phyloP scores from a whole-genome alignment of 2,888 invertebrate species.

The Pomacea canaliculata region DNA sequence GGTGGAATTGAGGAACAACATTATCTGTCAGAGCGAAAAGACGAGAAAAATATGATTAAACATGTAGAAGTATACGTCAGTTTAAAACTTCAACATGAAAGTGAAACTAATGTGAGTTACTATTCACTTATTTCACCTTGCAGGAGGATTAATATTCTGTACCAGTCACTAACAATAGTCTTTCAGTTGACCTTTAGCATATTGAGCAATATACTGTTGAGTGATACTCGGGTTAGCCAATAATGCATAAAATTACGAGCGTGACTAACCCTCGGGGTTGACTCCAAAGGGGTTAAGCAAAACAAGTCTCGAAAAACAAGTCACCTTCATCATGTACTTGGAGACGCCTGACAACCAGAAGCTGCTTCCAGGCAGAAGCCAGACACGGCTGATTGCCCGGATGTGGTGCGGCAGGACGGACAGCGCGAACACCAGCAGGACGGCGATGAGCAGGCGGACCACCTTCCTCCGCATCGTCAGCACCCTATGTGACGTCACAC shows the following conservation, averaged over 20 bases:
- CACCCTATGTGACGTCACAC: constrained; percentile 22
- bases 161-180: too few species aligned
- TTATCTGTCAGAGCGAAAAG: constrained; percentile 85
- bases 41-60: constrained; percentile 2
- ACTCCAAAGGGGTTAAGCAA: too few species aligned
- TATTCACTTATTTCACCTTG: too few species aligned
- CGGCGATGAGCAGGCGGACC: constrained; percentile 88
- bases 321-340: constrained; percentile 17
- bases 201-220: too few species aligned
- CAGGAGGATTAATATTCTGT: too few species aligned
- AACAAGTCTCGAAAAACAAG: too few species aligned
- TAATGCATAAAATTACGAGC: too few species aligned
- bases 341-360: constrained; percentile 17
- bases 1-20: constrained; percentile 90
- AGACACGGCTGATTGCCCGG: constrained; percentile 83
- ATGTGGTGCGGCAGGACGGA: constrained; percentile 91
- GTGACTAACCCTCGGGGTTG: too few species aligned
- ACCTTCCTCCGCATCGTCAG: constrained; percentile 28
- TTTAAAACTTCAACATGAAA: too few species aligned
- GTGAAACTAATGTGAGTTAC: too few species aligned
- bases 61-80: not conserved
- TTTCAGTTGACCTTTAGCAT: too few species aligned
- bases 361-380: constrained; percentile 73
- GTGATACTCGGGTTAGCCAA: too few species aligned
- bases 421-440: constrained; percentile 88